Conservation (phyloP, 2,113 vertebrate species). For the Cololabis saira region DNA sequence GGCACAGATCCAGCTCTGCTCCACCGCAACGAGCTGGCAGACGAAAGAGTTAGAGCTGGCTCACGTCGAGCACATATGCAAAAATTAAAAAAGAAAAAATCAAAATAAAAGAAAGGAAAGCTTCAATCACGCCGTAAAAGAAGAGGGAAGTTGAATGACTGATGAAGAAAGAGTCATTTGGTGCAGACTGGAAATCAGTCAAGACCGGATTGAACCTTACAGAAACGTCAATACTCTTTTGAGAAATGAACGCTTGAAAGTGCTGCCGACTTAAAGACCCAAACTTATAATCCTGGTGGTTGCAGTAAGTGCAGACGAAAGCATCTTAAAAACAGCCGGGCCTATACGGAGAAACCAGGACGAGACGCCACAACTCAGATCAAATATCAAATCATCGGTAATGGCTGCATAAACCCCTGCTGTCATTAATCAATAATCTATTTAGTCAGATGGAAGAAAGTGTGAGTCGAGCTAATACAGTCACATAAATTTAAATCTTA, state of each 20-base stretch:
- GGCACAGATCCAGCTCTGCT: slow-evolving; percentile 38
- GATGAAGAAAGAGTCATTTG: slow-evolving; percentile 24
- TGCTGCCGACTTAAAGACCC: neutral
- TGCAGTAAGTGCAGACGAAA: too few relatives aligned
- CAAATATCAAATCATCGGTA: too few relatives aligned
- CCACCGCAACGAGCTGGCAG: slow-evolving; percentile 14
- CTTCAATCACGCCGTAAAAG: slow-evolving; percentile 17
- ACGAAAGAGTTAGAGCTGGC: neutral
- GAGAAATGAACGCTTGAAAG: neutral
- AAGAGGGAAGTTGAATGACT: neutral
- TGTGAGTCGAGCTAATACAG: too few relatives aligned
- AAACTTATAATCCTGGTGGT: too few relatives aligned
- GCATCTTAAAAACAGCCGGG: too few relatives aligned
- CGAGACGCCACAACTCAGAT: too few relatives aligned
- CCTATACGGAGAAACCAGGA: too few relatives aligned
- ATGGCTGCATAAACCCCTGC: too few relatives aligned
- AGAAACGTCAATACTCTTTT: neutral
- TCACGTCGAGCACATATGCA: neutral
- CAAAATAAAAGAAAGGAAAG: slow-evolving; percentile 5
- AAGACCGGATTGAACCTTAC: neutral
- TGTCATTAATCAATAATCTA: too few relatives aligned
- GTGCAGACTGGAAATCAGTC: slow-evolving; percentile 7
- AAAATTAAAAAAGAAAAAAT: slow-evolving; percentile 22
- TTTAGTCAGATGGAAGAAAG: too few relatives aligned
- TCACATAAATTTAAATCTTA: too few relatives aligned